Conservation (phyloP, 2,113 vertebrate species). For the Prunella himalayana region DNA sequence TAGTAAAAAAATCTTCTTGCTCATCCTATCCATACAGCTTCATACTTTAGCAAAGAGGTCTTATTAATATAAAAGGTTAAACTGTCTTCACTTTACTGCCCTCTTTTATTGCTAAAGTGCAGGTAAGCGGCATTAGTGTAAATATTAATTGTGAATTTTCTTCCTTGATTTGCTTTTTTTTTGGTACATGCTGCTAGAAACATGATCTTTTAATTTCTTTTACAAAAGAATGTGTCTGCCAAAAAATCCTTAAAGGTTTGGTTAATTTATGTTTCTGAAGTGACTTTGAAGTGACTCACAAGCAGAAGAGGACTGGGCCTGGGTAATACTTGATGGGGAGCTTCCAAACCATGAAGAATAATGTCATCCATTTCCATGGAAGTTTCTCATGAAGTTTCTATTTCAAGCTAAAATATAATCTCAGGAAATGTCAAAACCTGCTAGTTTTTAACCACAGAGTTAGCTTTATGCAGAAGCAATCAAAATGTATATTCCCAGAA, state of each 20-base stretch:
- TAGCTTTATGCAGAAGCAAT: neutral
- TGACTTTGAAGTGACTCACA: neutral
- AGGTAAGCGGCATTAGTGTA: neutral
- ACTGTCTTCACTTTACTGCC: neutral
- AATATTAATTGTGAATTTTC: neutral
- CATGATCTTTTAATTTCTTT: neutral
- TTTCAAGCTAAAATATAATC: neutral
- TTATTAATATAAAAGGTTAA: neutral
- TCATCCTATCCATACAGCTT: neutral
- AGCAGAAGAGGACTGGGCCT: neutral
- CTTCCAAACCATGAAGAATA: neutral
- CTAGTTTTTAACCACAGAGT: neutral
- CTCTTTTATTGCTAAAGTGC: neutral
- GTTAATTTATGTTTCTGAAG: neutral
- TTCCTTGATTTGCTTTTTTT: neutral
- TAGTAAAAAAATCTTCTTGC: neutral
- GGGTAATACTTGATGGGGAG: neutral
- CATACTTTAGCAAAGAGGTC: neutral
- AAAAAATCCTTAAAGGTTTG: neutral
- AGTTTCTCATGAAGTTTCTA: neutral
- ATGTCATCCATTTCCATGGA: neutral
- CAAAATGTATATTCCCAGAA: neutral
- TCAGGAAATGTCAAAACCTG: neutral
- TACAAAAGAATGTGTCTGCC: neutral
- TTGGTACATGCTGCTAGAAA: neutral